These are phyloP conservation scores for Reticulitermes speratus DNA, from an alignment of 1,140 invertebrate species.

Conservation along the genomic window DNA sequence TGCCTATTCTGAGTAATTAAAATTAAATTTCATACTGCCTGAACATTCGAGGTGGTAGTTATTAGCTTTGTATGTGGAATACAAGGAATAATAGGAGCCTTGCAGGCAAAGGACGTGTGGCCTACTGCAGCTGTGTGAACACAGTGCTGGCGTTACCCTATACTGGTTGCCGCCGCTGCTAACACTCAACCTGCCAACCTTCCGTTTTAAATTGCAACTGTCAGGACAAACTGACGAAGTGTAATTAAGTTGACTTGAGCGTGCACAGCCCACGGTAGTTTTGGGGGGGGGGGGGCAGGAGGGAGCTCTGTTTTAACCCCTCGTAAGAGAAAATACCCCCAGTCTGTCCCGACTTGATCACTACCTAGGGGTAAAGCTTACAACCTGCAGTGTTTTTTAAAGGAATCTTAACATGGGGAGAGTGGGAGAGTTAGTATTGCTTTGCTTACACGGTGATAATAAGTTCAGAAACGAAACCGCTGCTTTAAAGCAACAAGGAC, in stretches of 20 bases:
- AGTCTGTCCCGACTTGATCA: neutral
- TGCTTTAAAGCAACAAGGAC: neutral
- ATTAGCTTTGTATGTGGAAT: no score
- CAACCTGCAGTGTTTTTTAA: neutral
- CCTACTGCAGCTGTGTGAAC: no score
- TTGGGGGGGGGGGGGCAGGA: neutral
- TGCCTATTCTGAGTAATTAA: no score
- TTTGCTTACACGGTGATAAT: neutral
- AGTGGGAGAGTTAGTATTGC: neutral
- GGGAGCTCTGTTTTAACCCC: neutral
- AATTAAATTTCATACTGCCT: no score
- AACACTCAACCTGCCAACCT: constrained; percentile 16
- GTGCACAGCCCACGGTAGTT: neutral
- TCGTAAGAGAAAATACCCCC: constrained; percentile 14
- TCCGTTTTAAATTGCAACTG: constrained; percentile 32
- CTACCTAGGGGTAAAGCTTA: neutral
- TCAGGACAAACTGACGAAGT: constrained; percentile 33
- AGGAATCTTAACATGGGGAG: neutral
- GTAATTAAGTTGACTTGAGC: constrained; percentile 33
- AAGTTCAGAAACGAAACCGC: neutral
- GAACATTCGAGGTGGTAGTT: no score
- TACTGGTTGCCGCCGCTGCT: neutral
- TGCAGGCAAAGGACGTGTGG: no score
- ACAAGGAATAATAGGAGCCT: no score
- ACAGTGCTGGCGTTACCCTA: neutral